Conservation (phyloP, 1,140 invertebrate species). For the Euwallacea similis region DNA sequence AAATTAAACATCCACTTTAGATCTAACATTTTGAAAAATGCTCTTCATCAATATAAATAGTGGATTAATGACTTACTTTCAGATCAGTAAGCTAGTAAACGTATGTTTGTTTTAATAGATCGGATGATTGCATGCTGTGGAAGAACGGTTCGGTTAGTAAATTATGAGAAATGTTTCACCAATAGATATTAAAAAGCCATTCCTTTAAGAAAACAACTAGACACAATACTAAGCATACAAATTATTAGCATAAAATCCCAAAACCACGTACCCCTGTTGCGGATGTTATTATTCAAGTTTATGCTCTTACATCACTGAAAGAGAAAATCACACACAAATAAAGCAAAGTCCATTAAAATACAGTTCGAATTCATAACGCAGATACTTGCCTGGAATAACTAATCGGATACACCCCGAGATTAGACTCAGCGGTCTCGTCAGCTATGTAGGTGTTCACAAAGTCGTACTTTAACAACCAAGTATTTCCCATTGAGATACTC, state of each 20-base stretch:
- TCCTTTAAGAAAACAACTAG: neutral
- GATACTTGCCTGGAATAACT: slow-evolving; percentile 18
- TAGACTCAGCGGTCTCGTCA: slow-evolving; percentile 31
- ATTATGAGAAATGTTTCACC: neutral
- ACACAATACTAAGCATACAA: neutral
- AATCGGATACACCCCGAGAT: slow-evolving; percentile 7
- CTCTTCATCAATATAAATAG: neutral
- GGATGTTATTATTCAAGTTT: no score
- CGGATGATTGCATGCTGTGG: slow-evolving; percentile 14
- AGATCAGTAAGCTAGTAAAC: slow-evolving; percentile 15
- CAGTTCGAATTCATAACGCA: no score
- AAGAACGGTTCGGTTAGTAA: slow-evolving; percentile 13
- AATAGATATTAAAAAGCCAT: neutral
- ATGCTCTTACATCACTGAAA: no score
- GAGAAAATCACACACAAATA: no score
- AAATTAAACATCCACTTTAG: no score
- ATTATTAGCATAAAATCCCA: neutral
- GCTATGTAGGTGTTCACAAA: slow-evolving; percentile 49
- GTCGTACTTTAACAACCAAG: slow-evolving; percentile 49
- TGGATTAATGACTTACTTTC: no score
- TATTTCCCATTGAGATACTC: slow-evolving; percentile 66
- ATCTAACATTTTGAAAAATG: neutral
- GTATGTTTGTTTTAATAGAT: slow-evolving; percentile 11
- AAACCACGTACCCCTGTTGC: neutral
- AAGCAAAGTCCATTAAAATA: no score